Conservation (phyloP, 2,113 vertebrate genomes). For the Notarius lentiginosus region DNA sequence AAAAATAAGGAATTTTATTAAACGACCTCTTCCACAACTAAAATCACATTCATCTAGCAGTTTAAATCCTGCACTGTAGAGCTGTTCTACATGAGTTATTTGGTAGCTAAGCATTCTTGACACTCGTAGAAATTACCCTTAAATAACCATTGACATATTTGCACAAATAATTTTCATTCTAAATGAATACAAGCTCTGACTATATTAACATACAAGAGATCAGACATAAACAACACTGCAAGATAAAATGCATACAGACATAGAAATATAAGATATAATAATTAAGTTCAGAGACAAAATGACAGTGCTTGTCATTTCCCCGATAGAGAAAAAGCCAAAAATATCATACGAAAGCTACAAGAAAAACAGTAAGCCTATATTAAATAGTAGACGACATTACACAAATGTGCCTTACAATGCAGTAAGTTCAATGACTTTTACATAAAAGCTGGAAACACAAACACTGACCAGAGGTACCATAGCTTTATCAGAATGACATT, state of each 20-base stretch:
- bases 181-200: not conserved
- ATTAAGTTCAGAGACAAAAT: conserved; percentile 28
- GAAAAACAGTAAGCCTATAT: not conserved
- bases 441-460: conserved; percentile 20
- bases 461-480: conserved; percentile 7
- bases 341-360: not conserved
- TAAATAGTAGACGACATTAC: not conserved
- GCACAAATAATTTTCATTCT: not conserved
- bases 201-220: not conserved
- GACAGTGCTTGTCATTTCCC: not conserved
- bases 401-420: conserved; percentile 15
- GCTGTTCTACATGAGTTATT: not conserved
- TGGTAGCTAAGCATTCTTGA: conserved; percentile 7
- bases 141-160: not conserved
- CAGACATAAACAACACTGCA: not conserved
- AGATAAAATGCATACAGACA: not conserved
- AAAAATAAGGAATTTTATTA: conserved; percentile 69
- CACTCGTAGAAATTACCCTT: not conserved
- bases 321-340: not conserved
- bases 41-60: conserved; percentile 9
- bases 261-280: not conserved
- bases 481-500: not conserved
- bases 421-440: not conserved
- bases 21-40: conserved; percentile 49
- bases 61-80: not conserved